Percentiles rank a stretch among this genome's conserved stretches.
phyloP scores from a whole-genome alignment of 2,797 vertebrate species.

The Ciconia nigra region DNA sequence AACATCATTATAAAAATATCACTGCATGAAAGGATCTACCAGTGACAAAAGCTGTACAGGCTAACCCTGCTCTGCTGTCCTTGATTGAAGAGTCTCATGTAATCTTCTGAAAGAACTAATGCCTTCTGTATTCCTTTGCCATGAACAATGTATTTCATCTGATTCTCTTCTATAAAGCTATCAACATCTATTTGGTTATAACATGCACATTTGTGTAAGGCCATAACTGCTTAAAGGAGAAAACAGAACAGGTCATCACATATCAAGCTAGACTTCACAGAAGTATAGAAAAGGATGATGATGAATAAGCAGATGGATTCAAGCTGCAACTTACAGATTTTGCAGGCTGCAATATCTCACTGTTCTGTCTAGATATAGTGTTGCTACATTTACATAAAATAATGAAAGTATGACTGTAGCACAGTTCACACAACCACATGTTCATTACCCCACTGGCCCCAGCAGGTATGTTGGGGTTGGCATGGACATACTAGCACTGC shows the following conservation, averaged over 20 bases:
- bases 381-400: background rate
- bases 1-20: background rate
- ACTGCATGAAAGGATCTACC: background rate
- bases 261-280: background rate
- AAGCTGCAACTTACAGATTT: background rate
- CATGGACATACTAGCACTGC: background rate
- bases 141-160: background rate
- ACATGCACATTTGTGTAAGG: background rate
- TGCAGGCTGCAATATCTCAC: background rate
- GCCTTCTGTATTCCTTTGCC: background rate
- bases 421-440: background rate
- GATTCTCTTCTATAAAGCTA: background rate
- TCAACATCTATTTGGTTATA: background rate
- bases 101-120: background rate
- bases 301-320: background rate
- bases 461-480: background rate
- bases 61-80: background rate
- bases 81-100: background rate
- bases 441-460: background rate
- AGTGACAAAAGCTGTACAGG: background rate
- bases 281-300: background rate
- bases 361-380: background rate
- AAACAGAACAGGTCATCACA: background rate
- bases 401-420: background rate
- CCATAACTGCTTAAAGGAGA: background rate